A percentile compares a stretch with the other conserved stretches of the same genome.
These are phyloP conservation scores for Mormyrops attenuatus DNA, from an alignment of 2,797 vertebrate species.

Conservation along the genomic window DNA sequence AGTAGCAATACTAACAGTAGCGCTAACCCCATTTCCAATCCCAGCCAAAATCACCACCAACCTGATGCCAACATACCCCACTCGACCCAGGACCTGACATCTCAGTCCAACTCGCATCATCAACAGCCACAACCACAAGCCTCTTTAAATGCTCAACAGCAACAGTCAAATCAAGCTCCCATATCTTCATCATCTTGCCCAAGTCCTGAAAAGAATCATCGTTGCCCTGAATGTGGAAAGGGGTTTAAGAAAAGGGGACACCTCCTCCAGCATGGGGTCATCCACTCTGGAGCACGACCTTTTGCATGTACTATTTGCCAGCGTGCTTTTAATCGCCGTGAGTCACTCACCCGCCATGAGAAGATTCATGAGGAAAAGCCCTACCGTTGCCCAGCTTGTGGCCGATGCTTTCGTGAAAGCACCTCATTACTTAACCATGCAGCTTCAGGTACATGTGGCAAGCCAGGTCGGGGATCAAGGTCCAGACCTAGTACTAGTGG, in stretches of 20 bases:
- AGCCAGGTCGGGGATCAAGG: conserved; percentile 70
- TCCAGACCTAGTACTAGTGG: conserved; percentile 48
- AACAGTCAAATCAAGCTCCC: conserved; percentile 23
- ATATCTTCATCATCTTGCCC: conserved; percentile 52
- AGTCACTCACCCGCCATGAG: conserved; percentile 88
- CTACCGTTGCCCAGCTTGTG: conserved; percentile 84
- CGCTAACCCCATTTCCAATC: conserved; percentile 62
- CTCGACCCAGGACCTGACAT: conserved; percentile 63
- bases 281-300: conserved; percentile 82
- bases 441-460: conserved; percentile 76
- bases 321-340: conserved; percentile 88
- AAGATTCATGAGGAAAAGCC: conserved; percentile 89
- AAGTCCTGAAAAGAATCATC: conserved; percentile 77
- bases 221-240: conserved; percentile 86
- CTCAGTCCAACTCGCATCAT: conserved; percentile 29
- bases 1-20: conserved; percentile 59
- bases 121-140: conserved; percentile 17
- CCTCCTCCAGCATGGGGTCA: conserved; percentile 86
- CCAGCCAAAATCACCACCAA: conserved; percentile 64
- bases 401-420: conserved; percentile 75
- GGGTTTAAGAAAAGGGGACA: conserved; percentile 91
- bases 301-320: conserved; percentile 85
- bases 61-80: conserved; percentile 67
- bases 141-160: conserved; percentile 16
- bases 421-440: conserved; percentile 77